Conservation (phyloP, 1,140 invertebrate genomes). For the Diuraphis noxia region DNA sequence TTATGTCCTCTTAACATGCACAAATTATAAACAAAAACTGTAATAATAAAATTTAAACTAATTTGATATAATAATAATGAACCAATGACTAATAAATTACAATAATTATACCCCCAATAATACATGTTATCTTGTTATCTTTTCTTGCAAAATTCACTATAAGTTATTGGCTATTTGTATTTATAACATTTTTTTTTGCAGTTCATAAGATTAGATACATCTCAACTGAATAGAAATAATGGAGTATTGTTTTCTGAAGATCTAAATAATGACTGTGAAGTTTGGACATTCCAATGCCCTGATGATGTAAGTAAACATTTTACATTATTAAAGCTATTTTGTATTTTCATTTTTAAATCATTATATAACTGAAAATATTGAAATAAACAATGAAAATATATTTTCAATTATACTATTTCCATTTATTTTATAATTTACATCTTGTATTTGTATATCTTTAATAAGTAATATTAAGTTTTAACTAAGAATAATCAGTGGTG, state of each 20-base stretch:
- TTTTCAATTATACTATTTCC: background rate
- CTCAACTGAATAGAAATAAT: background rate
- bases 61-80: too few species aligned
- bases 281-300: slow-evolving; percentile 37
- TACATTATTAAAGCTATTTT: background rate
- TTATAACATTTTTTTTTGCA: slow-evolving; percentile 1
- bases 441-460: too few species aligned
- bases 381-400: background rate
- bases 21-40: too few species aligned
- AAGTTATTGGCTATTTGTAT: background rate
- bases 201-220: slow-evolving; percentile 5
- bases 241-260: slow-evolving; percentile 48
- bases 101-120: background rate
- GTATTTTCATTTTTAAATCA: background rate
- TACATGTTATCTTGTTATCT: too few species aligned
- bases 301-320: slow-evolving; percentile 36
- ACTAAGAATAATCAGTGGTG: too few species aligned
- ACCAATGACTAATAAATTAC: background rate
- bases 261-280: slow-evolving; percentile 22
- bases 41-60: too few species aligned
- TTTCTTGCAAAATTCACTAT: too few species aligned
- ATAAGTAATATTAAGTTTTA: too few species aligned
- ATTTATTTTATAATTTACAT: background rate
- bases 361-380: background rate
- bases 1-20: too few species aligned